Percentiles rank a stretch among this genome's conserved stretches.
Conservation (phyloP, 2,888 invertebrate species). For the Rotaria macrura region DNA sequence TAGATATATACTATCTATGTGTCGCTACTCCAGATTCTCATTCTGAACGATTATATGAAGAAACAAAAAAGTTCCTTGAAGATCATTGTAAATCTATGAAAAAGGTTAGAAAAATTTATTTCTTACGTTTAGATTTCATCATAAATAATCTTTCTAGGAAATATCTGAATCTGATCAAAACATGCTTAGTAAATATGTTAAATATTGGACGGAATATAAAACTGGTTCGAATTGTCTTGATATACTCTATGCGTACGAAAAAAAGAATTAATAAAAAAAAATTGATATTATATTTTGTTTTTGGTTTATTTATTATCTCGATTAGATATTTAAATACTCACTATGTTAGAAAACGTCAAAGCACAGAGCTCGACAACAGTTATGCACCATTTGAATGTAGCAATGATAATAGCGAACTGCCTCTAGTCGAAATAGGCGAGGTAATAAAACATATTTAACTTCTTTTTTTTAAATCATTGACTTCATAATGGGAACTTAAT, state of each 20-base stretch:
- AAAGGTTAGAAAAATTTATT: conserved; percentile 49
- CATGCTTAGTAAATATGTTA: conserved; percentile 67
- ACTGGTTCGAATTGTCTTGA: conserved; percentile 79
- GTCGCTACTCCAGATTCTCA: conserved; percentile 90
- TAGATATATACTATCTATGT: conserved; percentile 87
- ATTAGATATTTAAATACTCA: conserved; percentile 75
- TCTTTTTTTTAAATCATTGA: too few relatives aligned
- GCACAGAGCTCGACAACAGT: background rate
- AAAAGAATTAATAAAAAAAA: background rate
- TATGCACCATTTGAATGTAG: conserved; percentile 68
- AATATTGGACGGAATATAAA: conserved; percentile 79
- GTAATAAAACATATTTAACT: background rate
- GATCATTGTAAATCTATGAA: conserved; percentile 70
- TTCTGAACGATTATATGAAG: conserved; percentile 75
- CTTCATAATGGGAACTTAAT: too few relatives aligned
- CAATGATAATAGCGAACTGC: conserved; percentile 49
- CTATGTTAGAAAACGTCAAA: conserved; percentile 57
- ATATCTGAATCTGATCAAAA: conserved; percentile 53
- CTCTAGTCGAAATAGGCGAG: conserved; percentile 49
- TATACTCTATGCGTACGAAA: conserved; percentile 66
- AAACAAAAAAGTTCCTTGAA: conserved; percentile 77
- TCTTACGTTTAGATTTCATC: background rate
- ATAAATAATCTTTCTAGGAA: background rate
- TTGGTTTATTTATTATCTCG: too few relatives aligned
- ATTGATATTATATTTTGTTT: too few relatives aligned